phyloP scores from a whole-genome alignment of 2,888 invertebrate genomes.

The Patella depressa region DNA sequence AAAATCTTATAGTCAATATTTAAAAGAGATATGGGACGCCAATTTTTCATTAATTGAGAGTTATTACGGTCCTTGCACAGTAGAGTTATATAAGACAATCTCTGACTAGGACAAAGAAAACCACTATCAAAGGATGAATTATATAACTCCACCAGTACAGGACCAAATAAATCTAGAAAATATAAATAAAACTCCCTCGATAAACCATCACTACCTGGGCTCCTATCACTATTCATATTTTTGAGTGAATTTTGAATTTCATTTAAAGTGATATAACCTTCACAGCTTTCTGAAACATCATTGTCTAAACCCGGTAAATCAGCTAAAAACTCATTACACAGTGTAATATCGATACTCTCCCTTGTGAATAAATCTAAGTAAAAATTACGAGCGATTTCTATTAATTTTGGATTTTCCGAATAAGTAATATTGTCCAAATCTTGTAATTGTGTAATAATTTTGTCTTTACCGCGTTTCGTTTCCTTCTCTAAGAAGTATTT shows the following conservation, averaged over 20 bases:
- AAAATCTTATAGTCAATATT: constrained; percentile 44
- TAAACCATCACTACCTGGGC: constrained; percentile 42
- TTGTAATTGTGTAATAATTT: constrained; percentile 16
- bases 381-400: constrained; percentile 13
- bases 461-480: constrained; percentile 6
- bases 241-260: constrained; percentile 23
- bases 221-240: constrained; percentile 30
- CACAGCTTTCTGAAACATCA: neutral
- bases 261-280: constrained; percentile 16
- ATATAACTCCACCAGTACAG: constrained; percentile 23
- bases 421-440: neutral
- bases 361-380: constrained; percentile 15
- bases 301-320: constrained; percentile 16
- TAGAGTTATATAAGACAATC: constrained; percentile 30
- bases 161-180: constrained; percentile 30
- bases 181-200: constrained; percentile 37
- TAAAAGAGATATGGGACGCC: constrained; percentile 30
- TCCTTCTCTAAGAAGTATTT: constrained; percentile 24
- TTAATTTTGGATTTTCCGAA: constrained; percentile 10
- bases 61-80: constrained; percentile 41
- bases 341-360: constrained; percentile 20
- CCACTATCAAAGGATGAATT: constrained; percentile 27
- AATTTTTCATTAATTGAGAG: constrained; percentile 35
- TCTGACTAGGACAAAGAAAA: constrained; percentile 24
- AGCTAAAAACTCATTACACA: constrained; percentile 15